Conservation (phyloP, 1,140 invertebrate genomes). For the Epicauta chinensis region DNA sequence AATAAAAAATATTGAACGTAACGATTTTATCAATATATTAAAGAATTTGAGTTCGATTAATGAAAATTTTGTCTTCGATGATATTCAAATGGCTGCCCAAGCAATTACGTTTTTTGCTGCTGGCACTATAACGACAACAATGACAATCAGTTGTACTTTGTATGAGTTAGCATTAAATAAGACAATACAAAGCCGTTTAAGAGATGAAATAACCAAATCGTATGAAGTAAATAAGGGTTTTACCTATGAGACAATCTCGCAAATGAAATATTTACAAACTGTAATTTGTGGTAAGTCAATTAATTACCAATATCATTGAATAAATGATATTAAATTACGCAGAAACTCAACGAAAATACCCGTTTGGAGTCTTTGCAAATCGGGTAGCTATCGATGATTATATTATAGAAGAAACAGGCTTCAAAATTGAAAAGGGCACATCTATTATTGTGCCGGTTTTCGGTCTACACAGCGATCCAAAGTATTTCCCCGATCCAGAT, state of each 20-base stretch:
- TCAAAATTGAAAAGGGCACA: slow-evolving; percentile 46
- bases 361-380: slow-evolving; percentile 42
- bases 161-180: slow-evolving; percentile 55
- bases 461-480: slow-evolving; percentile 52
- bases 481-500: slow-evolving; percentile 57
- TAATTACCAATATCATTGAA: too few relatives aligned
- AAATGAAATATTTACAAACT: slow-evolving; percentile 50
- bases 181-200: slow-evolving; percentile 52
- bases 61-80: slow-evolving; percentile 37
- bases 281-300: slow-evolving; percentile 44
- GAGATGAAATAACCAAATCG: slow-evolving; percentile 52
- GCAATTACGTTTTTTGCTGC: slow-evolving; percentile 45
- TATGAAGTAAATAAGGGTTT: slow-evolving; percentile 35
- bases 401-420: too few relatives aligned
- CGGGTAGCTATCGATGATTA: too few relatives aligned
- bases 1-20: slow-evolving; percentile 44
- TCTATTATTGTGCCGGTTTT: slow-evolving; percentile 51
- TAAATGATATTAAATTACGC: neutral
- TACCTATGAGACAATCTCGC: slow-evolving; percentile 48
- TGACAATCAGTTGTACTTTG: slow-evolving; percentile 48
- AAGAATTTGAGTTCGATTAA: slow-evolving; percentile 52
- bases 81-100: slow-evolving; percentile 26
- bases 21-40: slow-evolving; percentile 51
- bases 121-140: slow-evolving; percentile 60
- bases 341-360: slow-evolving; percentile 46